A percentile compares a stretch with the other conserved stretches of the same genome.
phyloP scores from a whole-genome alignment of 2,113 vertebrate species.

The Ammospiza caudacuta region DNA sequence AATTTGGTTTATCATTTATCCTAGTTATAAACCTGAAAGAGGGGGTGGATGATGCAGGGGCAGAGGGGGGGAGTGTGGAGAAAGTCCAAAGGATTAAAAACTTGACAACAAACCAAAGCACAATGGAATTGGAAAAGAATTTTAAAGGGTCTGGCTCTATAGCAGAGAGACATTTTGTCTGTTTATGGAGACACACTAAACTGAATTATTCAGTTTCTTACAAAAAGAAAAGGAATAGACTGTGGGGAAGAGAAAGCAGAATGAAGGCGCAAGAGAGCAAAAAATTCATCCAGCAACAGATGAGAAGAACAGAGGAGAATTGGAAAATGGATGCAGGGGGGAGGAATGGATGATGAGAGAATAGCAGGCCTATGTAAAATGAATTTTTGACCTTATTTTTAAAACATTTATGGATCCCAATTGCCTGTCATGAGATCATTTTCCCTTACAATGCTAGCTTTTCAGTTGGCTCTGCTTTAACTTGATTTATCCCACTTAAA shows the following conservation, averaged over 20 bases:
- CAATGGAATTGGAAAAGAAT: constrained; percentile 33
- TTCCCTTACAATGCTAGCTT: constrained; percentile 61
- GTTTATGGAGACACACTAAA: constrained; percentile 64
- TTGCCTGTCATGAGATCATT: constrained; percentile 55
- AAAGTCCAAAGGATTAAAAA: neutral
- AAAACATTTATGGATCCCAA: constrained; percentile 64
- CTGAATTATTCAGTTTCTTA: constrained; percentile 53
- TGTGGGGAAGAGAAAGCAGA: constrained; percentile 13
- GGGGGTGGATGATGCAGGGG: neutral
- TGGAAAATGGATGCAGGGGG: constrained; percentile 21
- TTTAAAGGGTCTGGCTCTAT: constrained; percentile 35
- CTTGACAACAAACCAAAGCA: constrained; percentile 4
- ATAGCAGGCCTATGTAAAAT: constrained; percentile 51
- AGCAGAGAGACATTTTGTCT: constrained; percentile 50
- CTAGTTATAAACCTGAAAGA: neutral
- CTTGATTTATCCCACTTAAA: constrained; percentile 52
- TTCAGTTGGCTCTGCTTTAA: constrained; percentile 48
- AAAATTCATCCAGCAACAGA: constrained; percentile 22
- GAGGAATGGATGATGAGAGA: constrained; percentile 19
- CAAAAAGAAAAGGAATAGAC: constrained; percentile 35
- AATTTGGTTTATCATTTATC: constrained; percentile 44
- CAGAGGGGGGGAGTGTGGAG: too few relatives aligned
- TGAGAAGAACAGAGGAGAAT: constrained; percentile 16
- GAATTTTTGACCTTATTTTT: constrained; percentile 65
- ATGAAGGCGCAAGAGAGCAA: constrained; percentile 19